Conservation (phyloP, 2,113 vertebrate species). For the Brienomyrus brachyistius region DNA sequence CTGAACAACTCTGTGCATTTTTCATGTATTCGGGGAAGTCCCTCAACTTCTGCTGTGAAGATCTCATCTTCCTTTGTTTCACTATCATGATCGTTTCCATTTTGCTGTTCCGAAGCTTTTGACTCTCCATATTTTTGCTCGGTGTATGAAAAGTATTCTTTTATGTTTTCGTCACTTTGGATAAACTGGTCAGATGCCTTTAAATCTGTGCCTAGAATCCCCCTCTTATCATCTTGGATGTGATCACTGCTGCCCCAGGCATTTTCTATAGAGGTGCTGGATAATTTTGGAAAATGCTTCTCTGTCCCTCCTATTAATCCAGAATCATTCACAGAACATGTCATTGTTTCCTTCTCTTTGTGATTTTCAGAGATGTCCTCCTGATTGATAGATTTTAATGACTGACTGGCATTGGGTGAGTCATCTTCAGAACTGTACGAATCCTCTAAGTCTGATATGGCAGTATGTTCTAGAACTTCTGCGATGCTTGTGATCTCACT, state of each 20-base stretch:
- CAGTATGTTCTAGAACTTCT: constrained; percentile 18
- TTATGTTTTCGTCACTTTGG: background rate
- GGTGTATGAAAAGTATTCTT: background rate
- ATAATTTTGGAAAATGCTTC: background rate
- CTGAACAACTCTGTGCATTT: constrained; percentile 36
- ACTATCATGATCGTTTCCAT: background rate
- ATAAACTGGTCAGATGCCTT: constrained; percentile 8
- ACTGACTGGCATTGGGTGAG: constrained; percentile 38
- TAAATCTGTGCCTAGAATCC: constrained; percentile 19
- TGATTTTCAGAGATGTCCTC: constrained; percentile 3
- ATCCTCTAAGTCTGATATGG: constrained; percentile 34
- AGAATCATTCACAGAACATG: constrained; percentile 11
- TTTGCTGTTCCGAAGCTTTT: background rate
- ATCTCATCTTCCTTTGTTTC: constrained; percentile 4
- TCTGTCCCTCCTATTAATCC: constrained; percentile 4
- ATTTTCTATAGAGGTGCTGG: background rate
- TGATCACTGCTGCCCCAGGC: constrained; percentile 7
- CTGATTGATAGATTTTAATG: constrained; percentile 22
- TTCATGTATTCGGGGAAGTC: constrained; percentile 27
- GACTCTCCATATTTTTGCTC: background rate
- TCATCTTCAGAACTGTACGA: constrained; percentile 38
- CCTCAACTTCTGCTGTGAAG: constrained; percentile 14
- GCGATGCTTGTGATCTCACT: constrained; percentile 26
- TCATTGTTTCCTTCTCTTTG: constrained; percentile 8
- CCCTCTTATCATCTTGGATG: constrained; percentile 32